Evolutionary conservation across 2,797 vertebrate genomes (phyloP), one percentile per base, ranked within the genome.

Genomic region (Rhincodon typus): DNA sequence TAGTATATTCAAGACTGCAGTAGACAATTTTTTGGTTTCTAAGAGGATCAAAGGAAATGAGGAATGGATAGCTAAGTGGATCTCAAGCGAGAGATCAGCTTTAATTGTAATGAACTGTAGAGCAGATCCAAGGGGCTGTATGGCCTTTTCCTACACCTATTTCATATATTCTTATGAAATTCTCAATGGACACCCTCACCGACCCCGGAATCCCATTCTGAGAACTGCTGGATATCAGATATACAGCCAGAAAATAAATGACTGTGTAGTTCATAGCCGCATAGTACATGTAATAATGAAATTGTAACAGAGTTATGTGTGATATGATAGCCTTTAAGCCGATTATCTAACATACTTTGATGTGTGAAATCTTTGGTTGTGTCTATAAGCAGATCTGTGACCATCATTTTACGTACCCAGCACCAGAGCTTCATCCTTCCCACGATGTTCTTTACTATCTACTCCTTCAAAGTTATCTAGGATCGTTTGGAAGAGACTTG

Each of bases 391-490:
- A 42, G 70, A 6, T 57, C 15, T 74, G 15, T 57, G 4, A 4
- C 0, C 46, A 74, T 13, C 13, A 57, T 57, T 95, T 21, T 30
- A 96, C 0, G 96, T 97, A 99, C 99, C 99, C 96, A 99, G 97
- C 96, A 99, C 98, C 88, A 99, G 93, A 1, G 98, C 98, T 96
- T 98, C 99, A 96, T 99, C 99, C 96, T 99, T 99, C 94, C 99
- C 98, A 1, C 98, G 98, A 0, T 96, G 97, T 87, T 98, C 98
- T 96, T 97, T 98, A 96, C 97, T 98, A 96, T 99, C 99, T 77
- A 97, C 98, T 72, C 98, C 98, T 67, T 98, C 97, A 96, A 99
- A 97, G 66, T 99, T 98, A 96, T 99, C 99, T 0, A 98, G 98
- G 97, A 99, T 97, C 96, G 97, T 97, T 97, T 99, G 99, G 96